Percentiles rank a stretch among this genome's conserved stretches.
Evolutionary conservation across 1,140 invertebrate species (phyloP).

Genomic region (Hestina assimilis): DNA sequence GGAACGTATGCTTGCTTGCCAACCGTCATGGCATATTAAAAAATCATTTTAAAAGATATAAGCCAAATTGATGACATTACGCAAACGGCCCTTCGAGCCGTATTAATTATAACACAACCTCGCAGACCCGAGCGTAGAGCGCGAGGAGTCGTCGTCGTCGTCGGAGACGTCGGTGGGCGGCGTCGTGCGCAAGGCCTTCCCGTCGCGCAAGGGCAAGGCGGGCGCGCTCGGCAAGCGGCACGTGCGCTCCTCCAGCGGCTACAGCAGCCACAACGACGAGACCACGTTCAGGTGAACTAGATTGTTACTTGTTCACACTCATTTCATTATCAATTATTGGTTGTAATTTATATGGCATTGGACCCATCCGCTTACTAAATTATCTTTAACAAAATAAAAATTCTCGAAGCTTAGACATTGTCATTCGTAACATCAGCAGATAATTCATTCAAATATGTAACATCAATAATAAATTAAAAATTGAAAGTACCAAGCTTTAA

Average conservation of each 20-base stretch:
- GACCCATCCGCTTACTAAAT: no score
- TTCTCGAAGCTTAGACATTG: no score
- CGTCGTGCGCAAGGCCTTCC: constrained; percentile 82
- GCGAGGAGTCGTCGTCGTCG: constrained; percentile 85
- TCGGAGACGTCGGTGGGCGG: constrained; percentile 84
- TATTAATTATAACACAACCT: not conserved
- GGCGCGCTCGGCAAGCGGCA: constrained; percentile 80
- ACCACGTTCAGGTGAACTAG: constrained; percentile 85
- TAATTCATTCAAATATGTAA: no score
- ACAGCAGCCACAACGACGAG: constrained; percentile 88
- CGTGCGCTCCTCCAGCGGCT: constrained; percentile 85
- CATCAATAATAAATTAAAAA: no score
- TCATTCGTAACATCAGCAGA: no score
- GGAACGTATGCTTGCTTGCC: no score
- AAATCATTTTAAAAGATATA: no score
- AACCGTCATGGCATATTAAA: no score
- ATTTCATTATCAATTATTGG: no score
- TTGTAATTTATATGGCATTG: no score
- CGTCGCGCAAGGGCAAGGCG: constrained; percentile 81
- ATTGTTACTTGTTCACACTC: constrained; percentile 4
- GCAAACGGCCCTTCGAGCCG: not conserved
- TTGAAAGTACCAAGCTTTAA: no score
- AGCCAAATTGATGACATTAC: not conserved
- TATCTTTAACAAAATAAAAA: no score
- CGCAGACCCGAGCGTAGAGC: constrained; percentile 76